Base-by-base conservation (phyloP, 2,797 vertebrate species). In the Gymnoscopelus braueri region DNA sequence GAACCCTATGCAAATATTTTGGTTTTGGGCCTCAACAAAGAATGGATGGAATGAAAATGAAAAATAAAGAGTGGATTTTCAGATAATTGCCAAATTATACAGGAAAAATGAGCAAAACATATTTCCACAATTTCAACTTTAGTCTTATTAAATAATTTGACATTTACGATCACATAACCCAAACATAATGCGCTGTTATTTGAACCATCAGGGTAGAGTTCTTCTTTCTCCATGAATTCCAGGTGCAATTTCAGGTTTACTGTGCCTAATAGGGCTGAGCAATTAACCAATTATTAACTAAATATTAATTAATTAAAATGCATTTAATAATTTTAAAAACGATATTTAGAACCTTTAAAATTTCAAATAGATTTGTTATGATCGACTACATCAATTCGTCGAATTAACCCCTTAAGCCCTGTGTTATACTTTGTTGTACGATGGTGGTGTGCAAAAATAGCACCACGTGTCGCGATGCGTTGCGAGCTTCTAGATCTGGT, bases 101-200 rank as follows among this genome's bases (percentile, higher is more conserved):
- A 44, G n/a, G 3, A 51, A 51, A 44, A 50, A 52, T 15, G 50
- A 24, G 47, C 23, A 48, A 48, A 63, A 19, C 1, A 52, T 2
- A 55, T 63, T 49, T 68, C 19, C 63, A 71, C 55, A 72, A 58
- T 74, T 26, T 15, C 51, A 8, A 65, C 14, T 55, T 15, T 26
- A 60, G 10, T 70, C 0, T 9, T 24, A 3, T 54, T 1, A 32
- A 6, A 64, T 24, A 49, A 12, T 48, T 24, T 12, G 11, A 61
- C 19, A 39, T 51, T 51, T 48, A 29, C 50, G n/a, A 51, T 51
- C 47, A 48, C 3, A 48, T 48, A 48, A 12, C 7, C 3, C 39
- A 48, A 23, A 48, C 60, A 62, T 19, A 14, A 19, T 51, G 2
- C 9, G 24, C 26, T 67, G 4, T 71, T 62, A 60, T 57, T 3